Base-by-base conservation (phyloP, 1,140 invertebrate genomes). In the Ceratina australensis region DNA sequence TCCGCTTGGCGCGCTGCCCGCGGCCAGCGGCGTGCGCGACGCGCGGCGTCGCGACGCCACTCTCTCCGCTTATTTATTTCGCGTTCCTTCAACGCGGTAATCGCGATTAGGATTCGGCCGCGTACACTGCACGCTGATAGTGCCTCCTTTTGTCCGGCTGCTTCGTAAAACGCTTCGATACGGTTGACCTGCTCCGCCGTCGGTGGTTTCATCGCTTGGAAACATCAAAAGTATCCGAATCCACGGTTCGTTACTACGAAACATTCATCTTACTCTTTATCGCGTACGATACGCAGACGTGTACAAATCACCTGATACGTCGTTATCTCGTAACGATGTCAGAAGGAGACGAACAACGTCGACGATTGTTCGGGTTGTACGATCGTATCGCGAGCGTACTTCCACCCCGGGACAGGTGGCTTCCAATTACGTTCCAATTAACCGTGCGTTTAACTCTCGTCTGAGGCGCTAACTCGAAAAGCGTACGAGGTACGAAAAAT, bases 41-140 rank as follows among this genome's bases (percentile, higher is more conserved):
- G 81, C 85, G 83, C 77, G 87, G 82, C 88, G 87, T 84, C 88
- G 85, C 88, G 89, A 90, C 89, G 87, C 87, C 90, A 90, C 89
- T 88, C 82, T 80, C n/a, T n/a, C n/a, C n/a, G n/a, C n/a, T n/a
- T n/a, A n/a, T n/a, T n/a, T n/a, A n/a, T n/a, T n/a, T n/a, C n/a
- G n/a, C n/a, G 28, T 33, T 33, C 5, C 28, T n/a, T 12, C 16
- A 28, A 47, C 13, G 18, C n/a, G 7, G 10, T 22, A 3, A 7
- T 13, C 8, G 42, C 15, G 57, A 60, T 60, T 50, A 22, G 24
- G 16, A 60, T 52, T 56, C 22, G 49, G 15, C 24, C 26, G 63
- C 28, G 5, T 33, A 33, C 28, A 33, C 28, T 2, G 2, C 28
- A 33, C 5, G 28, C 5, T 33, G 5, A 33, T 33, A 33, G 28